Conservation (phyloP, 2,797 vertebrate genomes). For the Denticeps clupeoides region DNA sequence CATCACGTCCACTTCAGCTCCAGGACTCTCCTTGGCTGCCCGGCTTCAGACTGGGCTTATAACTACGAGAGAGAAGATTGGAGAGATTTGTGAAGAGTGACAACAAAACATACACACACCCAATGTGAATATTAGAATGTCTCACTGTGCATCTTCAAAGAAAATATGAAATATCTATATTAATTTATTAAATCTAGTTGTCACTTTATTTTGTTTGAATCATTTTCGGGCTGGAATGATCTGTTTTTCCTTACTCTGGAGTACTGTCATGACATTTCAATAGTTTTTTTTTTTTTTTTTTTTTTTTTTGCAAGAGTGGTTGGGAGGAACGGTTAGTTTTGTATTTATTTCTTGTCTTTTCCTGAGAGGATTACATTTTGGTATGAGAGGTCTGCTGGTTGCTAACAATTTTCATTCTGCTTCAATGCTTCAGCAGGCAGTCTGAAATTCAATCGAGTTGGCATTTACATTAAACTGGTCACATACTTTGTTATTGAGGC, state of each 20-base stretch:
- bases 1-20: slow-evolving; percentile 50
- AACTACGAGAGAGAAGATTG: slow-evolving; percentile 9
- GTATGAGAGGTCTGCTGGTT: no score
- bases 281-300: background rate
- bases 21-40: slow-evolving; percentile 25
- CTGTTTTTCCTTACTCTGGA: slow-evolving; percentile 1
- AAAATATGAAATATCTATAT: slow-evolving; percentile 71
- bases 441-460: no score
- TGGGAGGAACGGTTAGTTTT: no score
- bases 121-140: slow-evolving; percentile 4
- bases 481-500: no score
- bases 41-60: slow-evolving; percentile 25
- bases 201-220: slow-evolving; percentile 77
- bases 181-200: slow-evolving; percentile 99
- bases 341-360: no score
- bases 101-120: slow-evolving; percentile 39
- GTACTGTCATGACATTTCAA: background rate
- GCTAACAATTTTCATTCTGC: no score
- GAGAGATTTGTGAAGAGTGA: slow-evolving; percentile 15
- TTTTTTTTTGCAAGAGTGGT: background rate
- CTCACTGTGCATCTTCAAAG: slow-evolving; percentile 68
- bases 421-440: no score
- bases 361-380: no score
- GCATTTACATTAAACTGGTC: no score
- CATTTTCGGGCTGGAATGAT: slow-evolving; percentile 54